A percentile compares a stretch with the other conserved stretches of the same genome.
phyloP scores from a whole-genome alignment of 1,140 invertebrate genomes.

The Conus ventricosus region DNA sequence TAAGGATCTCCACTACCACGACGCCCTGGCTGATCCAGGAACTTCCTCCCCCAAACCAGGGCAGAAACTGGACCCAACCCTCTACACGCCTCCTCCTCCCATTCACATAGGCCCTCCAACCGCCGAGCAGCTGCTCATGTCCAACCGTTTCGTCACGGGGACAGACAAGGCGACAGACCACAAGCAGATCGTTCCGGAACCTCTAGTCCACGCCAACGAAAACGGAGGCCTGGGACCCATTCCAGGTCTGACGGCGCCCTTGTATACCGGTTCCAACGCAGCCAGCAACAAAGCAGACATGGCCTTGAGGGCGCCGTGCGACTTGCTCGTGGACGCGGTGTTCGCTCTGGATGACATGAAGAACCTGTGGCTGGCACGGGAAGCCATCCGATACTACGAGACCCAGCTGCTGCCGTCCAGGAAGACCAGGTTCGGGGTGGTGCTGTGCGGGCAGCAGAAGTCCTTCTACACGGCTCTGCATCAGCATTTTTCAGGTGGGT shows the following conservation, averaged over 20 bases:
- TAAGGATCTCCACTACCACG: background rate
- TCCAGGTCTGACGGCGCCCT: constrained; percentile 8
- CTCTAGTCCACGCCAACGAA: background rate
- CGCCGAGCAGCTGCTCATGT: constrained; percentile 8
- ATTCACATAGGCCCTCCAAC: background rate
- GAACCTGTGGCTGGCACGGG: constrained; percentile 27
- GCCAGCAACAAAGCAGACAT: too few relatives aligned
- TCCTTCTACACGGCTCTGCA: constrained; percentile 31
- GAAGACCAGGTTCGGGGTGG: constrained; percentile 21
- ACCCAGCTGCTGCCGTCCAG: constrained; percentile 29
- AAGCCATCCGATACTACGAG: constrained; percentile 20
- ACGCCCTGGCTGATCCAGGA: background rate
- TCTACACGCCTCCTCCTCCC: background rate
- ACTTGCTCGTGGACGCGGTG: constrained; percentile 26
- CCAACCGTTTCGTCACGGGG: constrained; percentile 27
- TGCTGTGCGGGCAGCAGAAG: constrained; percentile 15
- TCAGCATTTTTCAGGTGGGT: constrained; percentile 17
- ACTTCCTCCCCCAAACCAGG: background rate
- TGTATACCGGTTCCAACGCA: background rate
- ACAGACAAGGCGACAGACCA: background rate
- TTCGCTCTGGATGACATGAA: constrained; percentile 32
- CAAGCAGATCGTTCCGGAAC: background rate
- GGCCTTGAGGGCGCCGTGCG: constrained; percentile 1
- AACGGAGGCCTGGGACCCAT: constrained; percentile 4
- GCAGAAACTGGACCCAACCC: background rate